phyloP scores from a whole-genome alignment of 2,888 invertebrate species.

The Artemia sinica region DNA sequence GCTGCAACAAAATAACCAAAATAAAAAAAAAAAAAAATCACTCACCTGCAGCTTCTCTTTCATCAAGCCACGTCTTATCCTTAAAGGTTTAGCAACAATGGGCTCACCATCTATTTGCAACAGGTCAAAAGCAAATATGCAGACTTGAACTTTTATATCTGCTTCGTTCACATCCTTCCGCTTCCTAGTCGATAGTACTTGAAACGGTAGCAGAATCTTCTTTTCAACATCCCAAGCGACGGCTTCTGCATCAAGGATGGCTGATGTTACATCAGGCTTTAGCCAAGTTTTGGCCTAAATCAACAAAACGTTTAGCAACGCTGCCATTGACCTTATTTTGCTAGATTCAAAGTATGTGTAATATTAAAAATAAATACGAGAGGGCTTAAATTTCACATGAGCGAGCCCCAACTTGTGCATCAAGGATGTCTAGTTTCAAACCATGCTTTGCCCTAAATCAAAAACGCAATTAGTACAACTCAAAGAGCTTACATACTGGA shows the following conservation, averaged over 20 bases:
- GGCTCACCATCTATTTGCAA: conserved; percentile 74
- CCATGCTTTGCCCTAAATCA: conserved; percentile 21
- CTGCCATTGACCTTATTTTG: no score
- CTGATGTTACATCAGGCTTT: conserved; percentile 46
- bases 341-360: no score
- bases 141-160: conserved; percentile 71
- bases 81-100: conserved; percentile 58
- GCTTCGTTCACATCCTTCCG: conserved; percentile 64
- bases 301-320: not conserved
- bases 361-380: no score
- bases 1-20: not conserved
- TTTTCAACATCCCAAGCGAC: conserved; percentile 84
- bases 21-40: not conserved
- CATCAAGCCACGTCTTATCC: conserved; percentile 52
- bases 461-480: not conserved
- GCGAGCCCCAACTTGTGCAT: conserved; percentile 92
- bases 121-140: conserved; percentile 90
- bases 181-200: conserved; percentile 82
- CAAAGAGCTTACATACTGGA: no score
- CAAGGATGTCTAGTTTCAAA: conserved; percentile 69
- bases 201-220: conserved; percentile 85
- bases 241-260: conserved; percentile 86
- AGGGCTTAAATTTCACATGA: no score
- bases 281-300: conserved; percentile 15
- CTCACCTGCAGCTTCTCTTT: conserved; percentile 47